A percentile compares a stretch with the other conserved stretches of the same genome.
phyloP scores from a whole-genome alignment of 2,888 invertebrate genomes.

The Chromoteleia sp. region DNA sequence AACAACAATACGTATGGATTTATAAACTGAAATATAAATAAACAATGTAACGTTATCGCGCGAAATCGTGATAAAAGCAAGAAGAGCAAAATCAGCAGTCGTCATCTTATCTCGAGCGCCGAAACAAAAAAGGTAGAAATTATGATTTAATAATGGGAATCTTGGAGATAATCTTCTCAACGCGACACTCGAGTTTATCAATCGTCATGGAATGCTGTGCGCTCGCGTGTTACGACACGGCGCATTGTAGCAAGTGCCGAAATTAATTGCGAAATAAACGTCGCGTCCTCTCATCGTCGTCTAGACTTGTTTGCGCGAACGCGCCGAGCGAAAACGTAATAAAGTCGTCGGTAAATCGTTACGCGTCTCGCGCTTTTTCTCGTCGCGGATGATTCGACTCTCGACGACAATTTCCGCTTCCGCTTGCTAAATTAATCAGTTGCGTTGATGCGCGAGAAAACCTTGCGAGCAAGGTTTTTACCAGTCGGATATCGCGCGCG shows the following conservation, averaged over 20 bases:
- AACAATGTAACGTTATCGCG: no score
- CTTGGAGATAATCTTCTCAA: constrained; percentile 10
- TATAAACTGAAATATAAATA: no score
- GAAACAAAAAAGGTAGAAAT: no score
- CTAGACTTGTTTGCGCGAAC: constrained; percentile 27
- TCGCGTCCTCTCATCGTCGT: constrained; percentile 16
- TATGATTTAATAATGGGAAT: constrained; percentile 27
- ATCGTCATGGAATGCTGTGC: not conserved
- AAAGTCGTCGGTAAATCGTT: constrained; percentile 57
- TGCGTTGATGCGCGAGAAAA: constrained; percentile 64
- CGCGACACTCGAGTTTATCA: no score
- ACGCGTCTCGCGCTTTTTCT: constrained; percentile 32
- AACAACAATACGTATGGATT: no score
- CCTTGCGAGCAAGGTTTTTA: constrained; percentile 45
- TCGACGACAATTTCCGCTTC: constrained; percentile 70
- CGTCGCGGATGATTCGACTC: constrained; percentile 60
- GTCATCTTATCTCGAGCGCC: no score
- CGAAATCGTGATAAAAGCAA: no score
- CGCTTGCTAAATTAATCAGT: constrained; percentile 68
- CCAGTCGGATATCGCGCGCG: constrained; percentile 44
- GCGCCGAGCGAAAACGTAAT: constrained; percentile 20
- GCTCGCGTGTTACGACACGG: not conserved
- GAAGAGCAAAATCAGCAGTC: no score
- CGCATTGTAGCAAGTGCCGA: constrained; percentile 9
- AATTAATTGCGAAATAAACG: constrained; percentile 48